Evolutionary conservation across 1,140 invertebrate genomes (phyloP).

Genomic region (Cardiocondyla obscurior): DNA sequence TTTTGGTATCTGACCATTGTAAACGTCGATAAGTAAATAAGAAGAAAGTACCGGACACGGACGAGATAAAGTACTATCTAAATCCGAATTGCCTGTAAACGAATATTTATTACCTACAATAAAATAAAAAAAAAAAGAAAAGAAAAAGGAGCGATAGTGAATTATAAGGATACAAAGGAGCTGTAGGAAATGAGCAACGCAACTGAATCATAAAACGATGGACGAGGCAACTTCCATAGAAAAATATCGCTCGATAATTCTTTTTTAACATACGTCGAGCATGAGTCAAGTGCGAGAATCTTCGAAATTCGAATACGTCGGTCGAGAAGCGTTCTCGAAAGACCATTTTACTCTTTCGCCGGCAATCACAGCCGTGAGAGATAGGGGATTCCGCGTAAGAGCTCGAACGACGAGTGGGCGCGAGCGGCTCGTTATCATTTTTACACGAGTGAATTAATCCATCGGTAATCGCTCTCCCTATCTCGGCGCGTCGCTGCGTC

Average conservation of each 20-base stretch:
- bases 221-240: constrained; percentile 4
- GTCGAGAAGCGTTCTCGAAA: neutral
- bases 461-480: neutral
- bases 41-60: neutral
- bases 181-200: too few relatives aligned
- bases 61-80: neutral
- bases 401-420: too few relatives aligned
- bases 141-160: too few relatives aligned
- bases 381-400: neutral
- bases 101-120: neutral
- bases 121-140: too few relatives aligned
- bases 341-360: neutral
- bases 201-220: neutral
- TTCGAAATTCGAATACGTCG: neutral
- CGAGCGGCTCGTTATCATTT: neutral
- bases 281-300: neutral
- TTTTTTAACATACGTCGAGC: neutral
- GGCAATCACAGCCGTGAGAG: neutral
- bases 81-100: neutral
- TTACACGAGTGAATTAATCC: constrained; percentile 32
- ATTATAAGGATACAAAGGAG: too few relatives aligned
- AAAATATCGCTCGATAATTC: neutral
- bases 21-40: neutral
- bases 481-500: neutral
- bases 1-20: constrained; percentile 38